Evolutionary conservation across 2,888 invertebrate species (phyloP).

Genomic region (Carpatolechia fugitivella): DNA sequence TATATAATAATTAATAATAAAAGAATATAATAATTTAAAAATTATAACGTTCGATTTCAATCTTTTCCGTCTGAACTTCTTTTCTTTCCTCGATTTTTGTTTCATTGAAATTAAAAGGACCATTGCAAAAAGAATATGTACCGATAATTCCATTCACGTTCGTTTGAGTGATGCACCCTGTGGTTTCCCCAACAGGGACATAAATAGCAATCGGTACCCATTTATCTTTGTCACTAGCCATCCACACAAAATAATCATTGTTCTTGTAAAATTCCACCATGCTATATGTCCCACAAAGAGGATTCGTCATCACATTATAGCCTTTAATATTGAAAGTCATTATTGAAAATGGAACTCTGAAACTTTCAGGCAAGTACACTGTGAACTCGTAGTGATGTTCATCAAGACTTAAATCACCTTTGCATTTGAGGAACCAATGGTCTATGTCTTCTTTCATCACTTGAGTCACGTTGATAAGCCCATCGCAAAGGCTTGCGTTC

Average conservation of each 20-base stretch:
- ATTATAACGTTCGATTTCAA: no score
- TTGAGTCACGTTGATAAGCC: not conserved
- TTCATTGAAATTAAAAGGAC: not conserved
- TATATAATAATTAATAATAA: no score
- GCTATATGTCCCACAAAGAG: not conserved
- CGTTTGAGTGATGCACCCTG: not conserved
- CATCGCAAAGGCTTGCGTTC: not conserved
- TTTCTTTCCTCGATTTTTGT: not conserved
- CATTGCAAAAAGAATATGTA: not conserved
- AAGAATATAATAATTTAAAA: no score
- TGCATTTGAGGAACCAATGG: not conserved
- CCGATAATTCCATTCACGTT: not conserved
- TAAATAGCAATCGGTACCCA: not conserved
- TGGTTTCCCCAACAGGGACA: not conserved
- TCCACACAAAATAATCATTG: not conserved
- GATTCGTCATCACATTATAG: not conserved
- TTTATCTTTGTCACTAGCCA: not conserved
- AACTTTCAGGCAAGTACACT: not conserved
- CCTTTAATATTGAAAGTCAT: not conserved
- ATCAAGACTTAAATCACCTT: not conserved
- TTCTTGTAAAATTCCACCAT: not conserved
- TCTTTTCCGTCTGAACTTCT: not conserved
- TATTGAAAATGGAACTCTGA: not conserved
- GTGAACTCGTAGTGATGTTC: not conserved
- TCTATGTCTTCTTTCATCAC: not conserved